A percentile compares a stretch with the other conserved stretches of the same genome.
Evolutionary conservation across 2,888 invertebrate species (phyloP).

Genomic region (Balanococcus diminutus): DNA sequence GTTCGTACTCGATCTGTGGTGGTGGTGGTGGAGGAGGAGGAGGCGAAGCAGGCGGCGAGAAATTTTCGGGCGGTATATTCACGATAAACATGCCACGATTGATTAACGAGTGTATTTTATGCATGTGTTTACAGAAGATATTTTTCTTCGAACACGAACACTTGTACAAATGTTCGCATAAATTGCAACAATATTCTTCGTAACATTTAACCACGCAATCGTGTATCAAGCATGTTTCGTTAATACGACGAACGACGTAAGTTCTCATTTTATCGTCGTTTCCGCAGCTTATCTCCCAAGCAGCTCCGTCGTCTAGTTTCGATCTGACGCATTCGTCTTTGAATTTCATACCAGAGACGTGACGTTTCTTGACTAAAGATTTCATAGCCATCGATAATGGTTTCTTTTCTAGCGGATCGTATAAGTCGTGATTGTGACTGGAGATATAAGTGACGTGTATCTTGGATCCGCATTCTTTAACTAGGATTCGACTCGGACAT

Average conservation of each 20-base stretch:
- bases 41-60: neutral
- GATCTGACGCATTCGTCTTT: constrained; percentile 11
- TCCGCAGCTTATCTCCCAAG: constrained; percentile 27
- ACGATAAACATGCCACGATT: constrained; percentile 26
- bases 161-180: constrained; percentile 23
- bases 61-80: neutral
- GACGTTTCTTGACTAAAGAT: constrained; percentile 33
- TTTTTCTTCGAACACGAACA: constrained; percentile 35
- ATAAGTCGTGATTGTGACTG: constrained; percentile 28
- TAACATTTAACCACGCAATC: constrained; percentile 17
- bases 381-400: constrained; percentile 11
- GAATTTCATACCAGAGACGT: constrained; percentile 26
- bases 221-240: neutral
- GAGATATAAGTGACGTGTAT: constrained; percentile 39
- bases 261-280: constrained; percentile 4
- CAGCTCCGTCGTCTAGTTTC: neutral
- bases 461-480: constrained; percentile 29
- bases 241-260: constrained; percentile 4
- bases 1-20: neutral
- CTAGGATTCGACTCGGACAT: constrained; percentile 27
- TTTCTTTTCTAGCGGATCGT: constrained; percentile 41
- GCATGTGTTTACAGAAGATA: constrained; percentile 27
- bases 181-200: constrained; percentile 14
- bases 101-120: constrained; percentile 23
- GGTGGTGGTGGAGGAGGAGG: no score